These are phyloP conservation scores for Tryphoninae sp. DNA, from an alignment of 2,888 invertebrate species.

Conservation along the genomic window DNA sequence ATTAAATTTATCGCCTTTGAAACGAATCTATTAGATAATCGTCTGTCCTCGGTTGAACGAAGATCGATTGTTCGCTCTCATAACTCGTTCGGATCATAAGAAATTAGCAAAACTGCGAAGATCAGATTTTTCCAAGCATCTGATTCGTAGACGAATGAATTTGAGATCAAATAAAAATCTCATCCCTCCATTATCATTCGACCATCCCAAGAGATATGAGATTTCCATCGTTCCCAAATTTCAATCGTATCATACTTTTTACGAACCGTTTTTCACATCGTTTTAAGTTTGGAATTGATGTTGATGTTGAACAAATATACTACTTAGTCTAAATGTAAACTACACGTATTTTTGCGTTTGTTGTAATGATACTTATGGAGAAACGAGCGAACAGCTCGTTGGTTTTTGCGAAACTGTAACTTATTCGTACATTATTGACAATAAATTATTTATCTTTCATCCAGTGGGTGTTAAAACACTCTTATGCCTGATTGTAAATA, in stretches of 20 bases:
- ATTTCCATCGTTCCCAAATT: too few relatives aligned
- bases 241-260: too few relatives aligned
- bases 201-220: too few relatives aligned
- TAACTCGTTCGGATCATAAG: too few relatives aligned
- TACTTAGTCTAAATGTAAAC: slow-evolving; percentile 57
- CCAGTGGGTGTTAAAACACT: slow-evolving; percentile 15
- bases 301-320: slow-evolving; percentile 57
- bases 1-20: slow-evolving; percentile 55
- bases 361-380: slow-evolving; percentile 44
- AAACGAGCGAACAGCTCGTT: slow-evolving; percentile 38
- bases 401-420: slow-evolving; percentile 16
- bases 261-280: not conserved
- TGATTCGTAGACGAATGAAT: too few relatives aligned
- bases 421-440: slow-evolving; percentile 30
- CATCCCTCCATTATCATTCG: too few relatives aligned
- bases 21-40: slow-evolving; percentile 49
- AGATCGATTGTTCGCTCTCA: slow-evolving; percentile 27
- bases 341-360: slow-evolving; percentile 30
- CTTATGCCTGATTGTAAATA: slow-evolving; percentile 11
- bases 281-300: slow-evolving; percentile 47
- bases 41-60: slow-evolving; percentile 29
- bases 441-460: slow-evolving; percentile 30
- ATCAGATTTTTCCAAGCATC: too few relatives aligned
- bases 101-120: too few relatives aligned
- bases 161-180: too few relatives aligned